Evolutionary conservation across 1,140 invertebrate species (phyloP).

Genomic region (Drosophila truncata): DNA sequence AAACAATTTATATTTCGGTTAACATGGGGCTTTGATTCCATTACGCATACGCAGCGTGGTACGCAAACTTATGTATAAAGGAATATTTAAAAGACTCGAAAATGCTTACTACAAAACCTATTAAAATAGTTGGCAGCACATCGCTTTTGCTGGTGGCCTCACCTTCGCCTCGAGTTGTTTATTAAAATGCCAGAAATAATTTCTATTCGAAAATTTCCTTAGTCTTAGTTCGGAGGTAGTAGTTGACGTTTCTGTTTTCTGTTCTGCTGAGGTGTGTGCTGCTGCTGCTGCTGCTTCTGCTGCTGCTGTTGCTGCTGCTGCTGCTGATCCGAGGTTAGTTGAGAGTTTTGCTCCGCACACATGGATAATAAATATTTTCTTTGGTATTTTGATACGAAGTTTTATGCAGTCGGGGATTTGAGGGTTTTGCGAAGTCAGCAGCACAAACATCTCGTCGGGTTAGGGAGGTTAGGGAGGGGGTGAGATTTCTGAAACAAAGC

Average conservation of each 20-base stretch:
- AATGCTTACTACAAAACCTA: conserved; percentile 42
- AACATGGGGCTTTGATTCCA: conserved; percentile 28
- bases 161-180: conserved; percentile 53
- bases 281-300: conserved; percentile 28
- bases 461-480: conserved; percentile 4
- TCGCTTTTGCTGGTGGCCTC: conserved; percentile 24
- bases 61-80: background rate
- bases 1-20: conserved; percentile 16
- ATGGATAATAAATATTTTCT: conserved; percentile 80
- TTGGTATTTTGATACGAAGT: conserved; percentile 77
- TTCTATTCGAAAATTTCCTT: conserved; percentile 64
- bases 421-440: conserved; percentile 55
- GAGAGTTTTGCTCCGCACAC: conserved; percentile 60
- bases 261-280: conserved; percentile 51
- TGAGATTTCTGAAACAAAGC: conserved; percentile 45
- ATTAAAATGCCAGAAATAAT: conserved; percentile 81
- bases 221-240: conserved; percentile 27
- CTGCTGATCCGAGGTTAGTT: conserved; percentile 38
- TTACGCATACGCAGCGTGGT: conserved; percentile 45
- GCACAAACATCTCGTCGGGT: conserved; percentile 8
- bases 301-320: conserved; percentile 32
- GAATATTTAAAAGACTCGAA: conserved; percentile 45
- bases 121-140: conserved; percentile 55
- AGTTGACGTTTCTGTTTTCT: conserved; percentile 44
- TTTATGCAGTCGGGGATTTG: conserved; percentile 62